Percentiles rank a stretch among this genome's conserved stretches.
These are phyloP conservation scores for Euplagia quadripunctaria DNA, from an alignment of 2,888 invertebrate species.

Conservation along the genomic window DNA sequence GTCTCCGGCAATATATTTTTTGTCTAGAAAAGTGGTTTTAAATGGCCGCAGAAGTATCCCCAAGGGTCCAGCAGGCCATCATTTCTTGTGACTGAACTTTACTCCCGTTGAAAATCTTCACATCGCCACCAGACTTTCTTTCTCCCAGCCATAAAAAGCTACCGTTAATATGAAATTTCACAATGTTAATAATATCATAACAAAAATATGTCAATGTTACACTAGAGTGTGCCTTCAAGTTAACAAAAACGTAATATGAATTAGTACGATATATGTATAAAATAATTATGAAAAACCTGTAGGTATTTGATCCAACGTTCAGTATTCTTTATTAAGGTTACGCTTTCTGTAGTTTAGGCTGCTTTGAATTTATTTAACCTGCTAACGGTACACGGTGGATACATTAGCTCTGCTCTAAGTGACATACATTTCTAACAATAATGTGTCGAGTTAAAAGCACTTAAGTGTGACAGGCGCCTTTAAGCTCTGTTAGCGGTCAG, in stretches of 20 bases:
- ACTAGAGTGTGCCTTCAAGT: not conserved
- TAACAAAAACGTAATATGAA: not conserved
- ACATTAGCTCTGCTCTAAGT: conserved; percentile 12
- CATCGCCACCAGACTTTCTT: no score
- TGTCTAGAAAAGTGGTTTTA: no score
- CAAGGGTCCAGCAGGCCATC: no score
- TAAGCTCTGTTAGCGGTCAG: conserved; percentile 3
- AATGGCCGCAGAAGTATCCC: no score
- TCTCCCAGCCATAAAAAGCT: no score
- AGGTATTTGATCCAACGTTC: not conserved
- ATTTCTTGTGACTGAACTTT: no score
- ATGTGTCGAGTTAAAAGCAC: conserved; percentile 16
- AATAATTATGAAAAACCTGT: not conserved
- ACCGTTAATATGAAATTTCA: no score
- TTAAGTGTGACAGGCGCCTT: conserved; percentile 8
- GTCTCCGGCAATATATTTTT: no score
- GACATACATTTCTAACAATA: conserved; percentile 10
- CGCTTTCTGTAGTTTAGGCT: not conserved
- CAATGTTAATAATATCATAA: no score
- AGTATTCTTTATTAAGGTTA: not conserved
- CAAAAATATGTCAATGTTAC: not conserved
- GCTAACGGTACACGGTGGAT: not conserved
- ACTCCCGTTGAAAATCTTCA: no score
- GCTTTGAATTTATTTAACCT: not conserved
- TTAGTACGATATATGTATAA: not conserved